Conservation (phyloP, 2,888 invertebrate species). For the Cremastinae sp. region DNA sequence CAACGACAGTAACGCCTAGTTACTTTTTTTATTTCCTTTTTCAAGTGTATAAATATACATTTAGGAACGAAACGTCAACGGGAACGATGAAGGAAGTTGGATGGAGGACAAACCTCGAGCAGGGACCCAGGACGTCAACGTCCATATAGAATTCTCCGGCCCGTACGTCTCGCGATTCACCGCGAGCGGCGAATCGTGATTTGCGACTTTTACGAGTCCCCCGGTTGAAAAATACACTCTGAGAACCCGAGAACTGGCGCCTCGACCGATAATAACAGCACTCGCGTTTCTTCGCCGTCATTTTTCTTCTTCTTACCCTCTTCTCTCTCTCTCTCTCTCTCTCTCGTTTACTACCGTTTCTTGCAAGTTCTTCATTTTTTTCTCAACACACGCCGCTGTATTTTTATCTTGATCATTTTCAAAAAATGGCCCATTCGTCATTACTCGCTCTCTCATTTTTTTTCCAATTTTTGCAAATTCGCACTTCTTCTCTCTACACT, state of each 20-base stretch:
- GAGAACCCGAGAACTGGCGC: conserved; percentile 48
- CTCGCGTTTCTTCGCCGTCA: conserved; percentile 13
- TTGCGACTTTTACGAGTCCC: conserved; percentile 64
- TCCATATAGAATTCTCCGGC: conserved; percentile 36
- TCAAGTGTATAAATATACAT: conserved; percentile 9
- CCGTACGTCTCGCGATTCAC: conserved; percentile 33
- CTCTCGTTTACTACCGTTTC: conserved; percentile 20
- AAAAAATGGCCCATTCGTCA: no score
- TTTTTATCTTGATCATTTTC: background rate
- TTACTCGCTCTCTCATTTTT: background rate
- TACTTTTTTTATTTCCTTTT: conserved; percentile 14
- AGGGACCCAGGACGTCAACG: conserved; percentile 34
- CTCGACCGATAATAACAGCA: conserved; percentile 55
- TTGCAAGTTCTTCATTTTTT: conserved; percentile 27
- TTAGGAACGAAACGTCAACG: conserved; percentile 41
- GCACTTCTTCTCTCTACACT: no score
- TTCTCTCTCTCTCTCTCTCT: conserved; percentile 6
- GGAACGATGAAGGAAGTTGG: conserved; percentile 28
- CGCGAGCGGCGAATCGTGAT: conserved; percentile 60
- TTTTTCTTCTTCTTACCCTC: background rate
- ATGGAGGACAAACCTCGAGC: background rate
- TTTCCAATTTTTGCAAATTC: background rate
- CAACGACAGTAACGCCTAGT: conserved; percentile 67
- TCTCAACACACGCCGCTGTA: conserved; percentile 22
- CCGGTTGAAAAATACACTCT: conserved; percentile 24